These are phyloP conservation scores for Riparia riparia DNA, from an alignment of 2,113 vertebrate species.

Conservation along the genomic window DNA sequence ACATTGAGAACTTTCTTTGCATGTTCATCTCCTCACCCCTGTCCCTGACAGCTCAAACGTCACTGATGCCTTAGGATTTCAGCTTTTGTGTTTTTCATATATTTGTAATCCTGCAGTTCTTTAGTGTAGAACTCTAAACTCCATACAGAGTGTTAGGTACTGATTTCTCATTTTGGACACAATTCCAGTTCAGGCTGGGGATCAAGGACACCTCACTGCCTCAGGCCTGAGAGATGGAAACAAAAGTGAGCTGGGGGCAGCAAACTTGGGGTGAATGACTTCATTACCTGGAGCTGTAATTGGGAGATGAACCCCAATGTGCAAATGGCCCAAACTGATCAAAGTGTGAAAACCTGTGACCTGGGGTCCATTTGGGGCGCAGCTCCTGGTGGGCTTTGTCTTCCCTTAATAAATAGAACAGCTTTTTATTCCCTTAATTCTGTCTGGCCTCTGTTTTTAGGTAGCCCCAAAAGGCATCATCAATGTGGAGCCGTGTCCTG, in stretches of 20 bases:
- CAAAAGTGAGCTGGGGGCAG: neutral
- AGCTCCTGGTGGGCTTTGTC: neutral
- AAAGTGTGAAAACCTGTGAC: neutral
- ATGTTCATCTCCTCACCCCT: neutral
- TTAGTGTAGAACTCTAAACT: neutral
- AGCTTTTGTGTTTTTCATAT: neutral
- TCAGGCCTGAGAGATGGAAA: neutral
- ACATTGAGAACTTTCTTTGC: neutral
- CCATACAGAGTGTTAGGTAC: accelerated
- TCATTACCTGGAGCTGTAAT: neutral
- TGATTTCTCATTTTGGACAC: neutral
- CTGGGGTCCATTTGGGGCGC: accelerated
- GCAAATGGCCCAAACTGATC: neutral
- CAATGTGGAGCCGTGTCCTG: accelerated
- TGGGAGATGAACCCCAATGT: neutral
- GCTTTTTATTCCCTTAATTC: neutral
- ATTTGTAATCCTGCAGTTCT: neutral
- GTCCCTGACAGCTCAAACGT: neutral
- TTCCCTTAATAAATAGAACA: neutral
- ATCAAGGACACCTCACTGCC: neutral
- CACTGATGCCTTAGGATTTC: neutral
- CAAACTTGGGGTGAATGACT: neutral
- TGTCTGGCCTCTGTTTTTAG: neutral
- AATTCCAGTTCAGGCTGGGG: neutral
- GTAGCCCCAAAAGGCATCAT: accelerated